Base-by-base conservation (phyloP, 2,888 invertebrate genomes). In the Coelinius sp. region DNA sequence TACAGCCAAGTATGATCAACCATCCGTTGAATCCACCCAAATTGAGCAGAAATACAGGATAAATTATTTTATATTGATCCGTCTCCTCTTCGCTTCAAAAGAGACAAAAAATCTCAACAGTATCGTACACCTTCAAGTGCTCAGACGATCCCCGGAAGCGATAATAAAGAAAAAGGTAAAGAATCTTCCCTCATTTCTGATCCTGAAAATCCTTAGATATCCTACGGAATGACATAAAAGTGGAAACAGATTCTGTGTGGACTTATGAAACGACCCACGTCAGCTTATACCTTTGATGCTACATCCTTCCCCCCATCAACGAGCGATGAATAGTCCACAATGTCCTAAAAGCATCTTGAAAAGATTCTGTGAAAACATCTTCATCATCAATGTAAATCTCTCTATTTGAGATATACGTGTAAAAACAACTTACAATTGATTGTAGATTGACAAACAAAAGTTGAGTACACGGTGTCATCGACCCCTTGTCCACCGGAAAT, bases 191-290 rank as follows among this genome's bases (percentile, higher is more conserved):
- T 35, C 35, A 10, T n/a, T n/a, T 12, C 44, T 31, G 14, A 44
- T 44, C 44, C n/a, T n/a, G 56, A 56, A 56, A 56, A 27, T 27
- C 56, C 27, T 27, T 5, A 27, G 35, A 59, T 31, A 59, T 59
- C 59, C 31, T 20, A n/a, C 35, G 8, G 20, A 59, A 31, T 59
- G 59, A 59, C 59, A 59, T 59, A 59, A 59, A 59, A 59, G 59
- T 35, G 59, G 31, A 31, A 59, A 59, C 59, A 59, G 59, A 59
- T 59, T 59, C 59, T 20, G n/a, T 31, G 59, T 31, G 59, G 59
- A 59, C 59, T 59, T 59, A 59, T 59, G 35, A 59, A 31, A 35
- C 31, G 35, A 59, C 35, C 59, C 59, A 59, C 59, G 59, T 59
- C 59, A 59, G 59, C 59, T 59, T 59, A 59, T 12, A 31, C 31